These are phyloP conservation scores for Megaceryle torquata DNA, from an alignment of 2,113 vertebrate genomes.

Conservation along the genomic window DNA sequence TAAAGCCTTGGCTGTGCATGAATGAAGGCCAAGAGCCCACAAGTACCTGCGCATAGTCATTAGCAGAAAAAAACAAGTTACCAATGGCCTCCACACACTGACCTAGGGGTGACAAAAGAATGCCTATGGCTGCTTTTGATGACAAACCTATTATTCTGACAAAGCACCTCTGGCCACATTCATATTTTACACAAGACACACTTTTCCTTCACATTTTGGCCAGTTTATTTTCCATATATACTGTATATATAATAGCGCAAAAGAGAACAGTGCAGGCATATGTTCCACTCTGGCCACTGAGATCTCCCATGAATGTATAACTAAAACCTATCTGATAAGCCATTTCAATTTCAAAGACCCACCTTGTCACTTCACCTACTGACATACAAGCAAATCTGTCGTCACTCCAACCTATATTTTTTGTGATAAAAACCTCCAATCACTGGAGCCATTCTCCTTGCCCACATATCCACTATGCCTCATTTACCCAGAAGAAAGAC, in stretches of 20 bases:
- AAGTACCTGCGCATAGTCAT: background rate
- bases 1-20: background rate
- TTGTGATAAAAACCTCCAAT: background rate
- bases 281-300: background rate
- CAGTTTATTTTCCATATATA: fast-evolving
- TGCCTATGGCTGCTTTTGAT: background rate
- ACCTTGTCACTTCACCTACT: background rate
- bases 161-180: background rate
- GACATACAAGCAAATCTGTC: background rate
- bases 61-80: background rate
- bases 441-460: background rate
- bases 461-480: background rate
- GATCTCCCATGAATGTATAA: background rate
- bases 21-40: background rate
- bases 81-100: background rate
- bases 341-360: background rate
- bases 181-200: background rate
- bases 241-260: background rate
- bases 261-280: background rate
- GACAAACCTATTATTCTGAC: background rate
- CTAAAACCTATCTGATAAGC: background rate
- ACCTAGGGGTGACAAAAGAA: background rate
- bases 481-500: background rate
- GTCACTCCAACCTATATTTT: background rate
- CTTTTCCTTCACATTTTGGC: background rate